phyloP scores from a whole-genome alignment of 2,797 vertebrate species.

The Anguilla anguilla region DNA sequence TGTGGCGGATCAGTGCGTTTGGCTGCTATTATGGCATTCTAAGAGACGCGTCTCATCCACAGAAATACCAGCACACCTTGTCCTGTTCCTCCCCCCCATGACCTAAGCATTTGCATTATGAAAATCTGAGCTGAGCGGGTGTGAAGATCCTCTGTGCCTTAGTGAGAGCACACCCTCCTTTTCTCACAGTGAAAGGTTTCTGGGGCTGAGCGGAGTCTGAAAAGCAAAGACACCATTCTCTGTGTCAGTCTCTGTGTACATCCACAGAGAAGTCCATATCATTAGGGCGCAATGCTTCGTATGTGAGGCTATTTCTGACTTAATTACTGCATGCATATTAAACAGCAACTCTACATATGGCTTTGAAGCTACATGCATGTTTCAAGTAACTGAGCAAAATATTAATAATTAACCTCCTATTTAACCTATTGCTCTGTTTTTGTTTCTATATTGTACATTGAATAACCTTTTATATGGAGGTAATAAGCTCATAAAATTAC shows the following conservation, averaged over 20 bases:
- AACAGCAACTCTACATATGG: neutral
- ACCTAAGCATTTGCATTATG: neutral
- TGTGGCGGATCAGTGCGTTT: constrained; percentile 65
- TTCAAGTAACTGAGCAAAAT: neutral
- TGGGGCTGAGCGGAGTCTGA: no score
- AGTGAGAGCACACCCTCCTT: neutral
- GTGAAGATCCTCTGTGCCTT: neutral
- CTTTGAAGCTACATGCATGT: neutral
- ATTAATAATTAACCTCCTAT: neutral
- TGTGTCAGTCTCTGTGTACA: neutral
- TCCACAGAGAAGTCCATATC: neutral
- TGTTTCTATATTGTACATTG: neutral
- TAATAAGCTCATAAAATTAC: neutral
- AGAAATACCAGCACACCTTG: neutral
- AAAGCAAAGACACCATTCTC: neutral
- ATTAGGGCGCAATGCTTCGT: neutral
- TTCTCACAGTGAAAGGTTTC: neutral
- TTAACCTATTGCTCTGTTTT: neutral
- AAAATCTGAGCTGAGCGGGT: neutral
- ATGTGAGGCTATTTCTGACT: neutral
- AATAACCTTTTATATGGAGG: neutral
- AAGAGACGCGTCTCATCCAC: neutral
- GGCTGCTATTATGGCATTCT: constrained; percentile 39
- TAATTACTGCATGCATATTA: constrained; percentile 1
- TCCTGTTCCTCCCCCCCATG: neutral